A percentile compares a stretch with the other conserved stretches of the same genome.
These are phyloP conservation scores for Ctenodactylus gundi DNA, from an alignment of 2,113 vertebrate species.

Conservation along the genomic window DNA sequence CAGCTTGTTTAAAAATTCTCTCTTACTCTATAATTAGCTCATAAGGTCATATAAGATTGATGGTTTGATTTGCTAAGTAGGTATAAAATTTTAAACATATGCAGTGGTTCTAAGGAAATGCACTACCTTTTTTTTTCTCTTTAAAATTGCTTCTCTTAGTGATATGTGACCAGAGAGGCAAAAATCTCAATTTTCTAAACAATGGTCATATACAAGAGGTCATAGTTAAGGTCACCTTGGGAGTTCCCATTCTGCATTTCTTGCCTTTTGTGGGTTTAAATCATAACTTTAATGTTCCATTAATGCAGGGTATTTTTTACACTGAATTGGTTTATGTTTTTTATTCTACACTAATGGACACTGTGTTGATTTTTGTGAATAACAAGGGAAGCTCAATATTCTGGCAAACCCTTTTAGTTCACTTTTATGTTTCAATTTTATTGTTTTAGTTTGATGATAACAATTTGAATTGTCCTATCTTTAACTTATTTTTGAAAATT, in stretches of 20 bases:
- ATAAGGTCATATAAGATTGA: neutral
- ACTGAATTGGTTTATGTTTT: constrained; percentile 70
- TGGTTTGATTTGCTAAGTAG: constrained; percentile 50
- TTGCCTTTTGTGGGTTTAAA: constrained; percentile 69
- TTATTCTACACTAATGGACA: constrained; percentile 60
- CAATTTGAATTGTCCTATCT: constrained; percentile 33
- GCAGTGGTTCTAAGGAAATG: constrained; percentile 21
- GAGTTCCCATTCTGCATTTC: constrained; percentile 70
- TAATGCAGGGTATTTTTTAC: constrained; percentile 48
- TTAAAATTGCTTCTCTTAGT: constrained; percentile 41
- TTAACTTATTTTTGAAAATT: neutral
- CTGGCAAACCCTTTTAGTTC: constrained; percentile 57
- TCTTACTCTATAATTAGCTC: constrained; percentile 51
- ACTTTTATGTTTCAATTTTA: constrained; percentile 16
- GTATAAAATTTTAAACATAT: constrained; percentile 65
- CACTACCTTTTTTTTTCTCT: neutral
- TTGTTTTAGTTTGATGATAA: constrained; percentile 36
- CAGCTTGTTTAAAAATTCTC: neutral
- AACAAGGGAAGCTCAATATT: constrained; percentile 55
- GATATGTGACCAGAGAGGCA: constrained; percentile 42
- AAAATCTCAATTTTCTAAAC: constrained; percentile 63
- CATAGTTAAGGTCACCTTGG: constrained; percentile 46
- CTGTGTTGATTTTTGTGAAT: constrained; percentile 73
- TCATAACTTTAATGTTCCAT: constrained; percentile 64
- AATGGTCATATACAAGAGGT: constrained; percentile 35